Evolutionary conservation across 2,113 vertebrate species (phyloP).

Genomic region (Halcyon senegalensis): DNA sequence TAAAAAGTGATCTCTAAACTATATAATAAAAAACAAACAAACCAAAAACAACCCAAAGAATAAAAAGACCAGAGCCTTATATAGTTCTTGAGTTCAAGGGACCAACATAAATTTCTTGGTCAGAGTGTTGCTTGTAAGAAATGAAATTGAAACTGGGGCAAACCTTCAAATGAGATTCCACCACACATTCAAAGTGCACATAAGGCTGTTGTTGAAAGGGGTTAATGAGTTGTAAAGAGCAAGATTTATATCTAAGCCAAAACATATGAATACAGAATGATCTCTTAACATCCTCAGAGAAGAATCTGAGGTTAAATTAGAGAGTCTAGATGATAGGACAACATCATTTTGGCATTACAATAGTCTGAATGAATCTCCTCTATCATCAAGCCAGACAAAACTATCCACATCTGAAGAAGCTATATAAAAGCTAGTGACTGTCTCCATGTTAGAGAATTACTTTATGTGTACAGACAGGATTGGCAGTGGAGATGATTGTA

Average conservation of each 20-base stretch:
- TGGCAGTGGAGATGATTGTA: background rate
- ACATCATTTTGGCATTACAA: background rate
- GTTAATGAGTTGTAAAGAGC: background rate
- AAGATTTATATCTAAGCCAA: background rate
- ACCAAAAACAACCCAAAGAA: background rate
- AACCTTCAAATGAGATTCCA: background rate
- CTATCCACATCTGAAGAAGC: background rate
- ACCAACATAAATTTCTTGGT: background rate
- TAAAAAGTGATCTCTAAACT: background rate
- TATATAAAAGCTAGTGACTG: background rate
- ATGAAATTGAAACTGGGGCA: background rate
- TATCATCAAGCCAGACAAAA: slow-evolving; percentile 16
- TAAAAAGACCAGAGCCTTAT: background rate
- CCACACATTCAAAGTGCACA: background rate
- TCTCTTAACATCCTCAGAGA: background rate
- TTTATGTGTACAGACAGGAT: background rate
- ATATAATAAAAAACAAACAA: background rate
- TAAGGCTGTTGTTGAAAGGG: background rate
- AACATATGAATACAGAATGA: background rate
- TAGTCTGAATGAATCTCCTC: background rate
- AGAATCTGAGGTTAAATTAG: background rate
- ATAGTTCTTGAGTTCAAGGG: background rate
- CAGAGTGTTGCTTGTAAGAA: background rate
- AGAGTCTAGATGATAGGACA: background rate
- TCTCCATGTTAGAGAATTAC: background rate